Conservation (phyloP, 1,140 invertebrate species). For the Panagrolaimus sp. region DNA sequence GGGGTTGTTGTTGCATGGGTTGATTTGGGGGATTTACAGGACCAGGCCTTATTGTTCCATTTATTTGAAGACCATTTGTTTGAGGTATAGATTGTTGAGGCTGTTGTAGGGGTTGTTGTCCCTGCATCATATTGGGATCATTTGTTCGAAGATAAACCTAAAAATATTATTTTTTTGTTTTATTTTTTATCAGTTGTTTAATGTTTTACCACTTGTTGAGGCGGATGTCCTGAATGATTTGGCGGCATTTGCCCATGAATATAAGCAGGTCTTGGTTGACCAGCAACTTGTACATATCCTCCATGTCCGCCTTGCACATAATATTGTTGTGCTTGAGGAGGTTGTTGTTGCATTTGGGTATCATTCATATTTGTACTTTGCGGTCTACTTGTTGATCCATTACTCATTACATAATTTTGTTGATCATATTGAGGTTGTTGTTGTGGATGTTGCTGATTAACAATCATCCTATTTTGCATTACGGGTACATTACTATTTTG, state of each 20-base stretch:
- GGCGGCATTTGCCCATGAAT: background rate
- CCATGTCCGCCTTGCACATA: background rate
- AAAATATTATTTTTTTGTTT: background rate
- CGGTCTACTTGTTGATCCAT: constrained; percentile 3
- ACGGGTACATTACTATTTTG: background rate
- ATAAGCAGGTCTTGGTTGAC: too few species aligned
- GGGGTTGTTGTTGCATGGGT: too few species aligned
- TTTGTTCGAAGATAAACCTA: background rate
- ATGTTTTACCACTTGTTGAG: too few species aligned
- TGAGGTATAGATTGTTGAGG: background rate
- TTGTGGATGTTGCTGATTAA: constrained; percentile 10
- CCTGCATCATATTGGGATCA: background rate
- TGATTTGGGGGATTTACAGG: too few species aligned
- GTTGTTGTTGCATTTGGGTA: background rate
- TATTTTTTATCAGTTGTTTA: too few species aligned
- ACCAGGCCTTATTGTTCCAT: background rate
- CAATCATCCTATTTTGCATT: background rate
- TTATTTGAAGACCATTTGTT: background rate
- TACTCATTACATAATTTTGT: background rate
- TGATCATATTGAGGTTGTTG: background rate
- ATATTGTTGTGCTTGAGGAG: constrained; percentile 1
- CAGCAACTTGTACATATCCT: background rate
- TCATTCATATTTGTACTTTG: constrained; percentile 11
- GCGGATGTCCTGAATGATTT: background rate
- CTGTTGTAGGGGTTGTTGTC: background rate